Evolutionary conservation across 92 coral and sea anemone genomes (phyloP).

Genomic region (Chrysogorgia sp.): DNA sequence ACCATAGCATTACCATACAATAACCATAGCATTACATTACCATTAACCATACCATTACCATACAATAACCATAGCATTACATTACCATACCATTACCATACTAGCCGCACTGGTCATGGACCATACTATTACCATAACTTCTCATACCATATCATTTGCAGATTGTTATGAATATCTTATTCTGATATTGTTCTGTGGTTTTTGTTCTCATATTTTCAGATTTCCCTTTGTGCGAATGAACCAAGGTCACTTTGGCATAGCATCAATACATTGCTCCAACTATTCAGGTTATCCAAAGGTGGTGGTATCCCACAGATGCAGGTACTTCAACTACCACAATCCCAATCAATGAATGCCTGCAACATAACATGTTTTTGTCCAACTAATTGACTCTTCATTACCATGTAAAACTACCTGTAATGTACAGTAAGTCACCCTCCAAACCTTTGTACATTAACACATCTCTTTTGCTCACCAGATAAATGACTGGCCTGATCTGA

Average conservation of each 20-base stretch:
- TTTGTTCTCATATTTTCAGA: slow-evolving; percentile 46
- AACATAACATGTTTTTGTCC: neutral
- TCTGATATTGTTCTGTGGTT: too few relatives aligned
- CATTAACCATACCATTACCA: slow-evolving; percentile 21
- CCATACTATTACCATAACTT: neutral
- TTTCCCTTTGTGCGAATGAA: slow-evolving; percentile 76
- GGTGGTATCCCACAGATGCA: slow-evolving; percentile 81
- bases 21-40: neutral
- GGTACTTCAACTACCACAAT: slow-evolving; percentile 68
- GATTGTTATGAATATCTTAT: neutral
- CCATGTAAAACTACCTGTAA: too few relatives aligned
- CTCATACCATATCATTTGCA: neutral
- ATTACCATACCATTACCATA: too few relatives aligned
- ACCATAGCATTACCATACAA: slow-evolving; percentile 3
- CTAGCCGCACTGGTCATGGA: too few relatives aligned
- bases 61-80: neutral
- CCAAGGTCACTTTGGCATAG: slow-evolving; percentile 88
- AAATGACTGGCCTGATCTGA: slow-evolving; percentile 91
- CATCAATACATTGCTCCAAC: slow-evolving; percentile 85
- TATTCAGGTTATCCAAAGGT: slow-evolving; percentile 71
- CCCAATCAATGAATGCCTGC: neutral
- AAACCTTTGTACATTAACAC: neutral
- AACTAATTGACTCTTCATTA: too few relatives aligned
- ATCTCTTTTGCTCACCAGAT: slow-evolving; percentile 55
- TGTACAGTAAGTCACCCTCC: neutral